These are phyloP conservation scores for Hipposideros larvatus DNA, from an alignment of 2,797 vertebrate species.

Conservation along the genomic window DNA sequence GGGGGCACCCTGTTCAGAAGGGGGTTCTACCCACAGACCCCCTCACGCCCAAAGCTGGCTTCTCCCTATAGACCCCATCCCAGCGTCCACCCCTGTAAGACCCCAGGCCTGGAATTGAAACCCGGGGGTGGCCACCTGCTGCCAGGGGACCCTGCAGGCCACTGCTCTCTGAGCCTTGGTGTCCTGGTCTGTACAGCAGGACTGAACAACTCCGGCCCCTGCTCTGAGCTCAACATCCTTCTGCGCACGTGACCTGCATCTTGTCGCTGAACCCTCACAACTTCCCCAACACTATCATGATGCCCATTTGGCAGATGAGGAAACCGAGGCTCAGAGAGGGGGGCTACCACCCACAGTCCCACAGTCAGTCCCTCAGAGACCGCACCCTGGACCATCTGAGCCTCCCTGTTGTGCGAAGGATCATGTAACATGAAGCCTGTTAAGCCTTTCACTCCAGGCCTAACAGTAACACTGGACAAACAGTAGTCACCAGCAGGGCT, in stretches of 20 bases:
- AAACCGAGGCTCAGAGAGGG: not conserved
- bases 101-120: not conserved
- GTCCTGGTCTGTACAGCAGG: not conserved
- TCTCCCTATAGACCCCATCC: not conserved
- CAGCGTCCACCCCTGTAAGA: not conserved
- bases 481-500: rapidly evolving
- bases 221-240: not conserved
- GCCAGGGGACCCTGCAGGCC: not conserved
- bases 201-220: rapidly evolving
- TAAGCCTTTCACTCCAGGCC: not conserved
- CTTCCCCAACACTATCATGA: not conserved
- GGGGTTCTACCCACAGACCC: not conserved
- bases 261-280: not conserved
- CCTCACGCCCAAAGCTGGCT: rapidly evolving
- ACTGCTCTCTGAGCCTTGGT: no score
- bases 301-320: not conserved
- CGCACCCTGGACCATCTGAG: not conserved
- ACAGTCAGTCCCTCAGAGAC: not conserved
- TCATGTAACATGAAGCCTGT: not conserved
- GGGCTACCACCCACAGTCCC: not conserved
- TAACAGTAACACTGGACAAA: not conserved
- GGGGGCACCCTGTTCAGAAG: not conserved
- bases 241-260: not conserved
- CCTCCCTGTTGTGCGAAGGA: not conserved
- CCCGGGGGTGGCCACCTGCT: not conserved